Conservation (phyloP, 2,797 vertebrate genomes). For the Enteromius unitaeniatus region DNA sequence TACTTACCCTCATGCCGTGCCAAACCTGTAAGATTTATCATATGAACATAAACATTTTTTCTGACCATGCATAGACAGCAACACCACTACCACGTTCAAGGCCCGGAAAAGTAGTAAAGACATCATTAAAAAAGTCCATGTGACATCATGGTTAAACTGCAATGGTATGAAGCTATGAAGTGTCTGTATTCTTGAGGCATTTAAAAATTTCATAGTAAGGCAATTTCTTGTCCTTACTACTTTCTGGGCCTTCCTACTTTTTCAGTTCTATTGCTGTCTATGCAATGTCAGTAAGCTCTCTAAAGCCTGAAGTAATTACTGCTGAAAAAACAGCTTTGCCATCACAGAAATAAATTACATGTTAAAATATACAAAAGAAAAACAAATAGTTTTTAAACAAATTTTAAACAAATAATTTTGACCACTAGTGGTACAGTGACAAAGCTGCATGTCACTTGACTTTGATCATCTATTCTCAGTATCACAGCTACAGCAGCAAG, state of each 20-base stretch:
- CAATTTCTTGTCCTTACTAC: background rate
- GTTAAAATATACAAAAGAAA: background rate
- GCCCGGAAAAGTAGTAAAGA: background rate
- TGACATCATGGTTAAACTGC: background rate
- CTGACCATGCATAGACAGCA: background rate
- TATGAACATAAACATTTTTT: background rate
- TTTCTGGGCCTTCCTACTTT: too few relatives aligned
- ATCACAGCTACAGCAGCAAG: constrained; percentile 91
- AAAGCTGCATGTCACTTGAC: background rate
- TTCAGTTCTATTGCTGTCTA: background rate
- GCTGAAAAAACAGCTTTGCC: background rate
- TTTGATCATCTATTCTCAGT: constrained; percentile 66
- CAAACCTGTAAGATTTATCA: background rate
- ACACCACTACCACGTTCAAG: background rate
- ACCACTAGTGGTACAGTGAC: background rate
- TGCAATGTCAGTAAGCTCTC: background rate
- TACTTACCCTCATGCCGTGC: background rate
- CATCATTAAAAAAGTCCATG: background rate
- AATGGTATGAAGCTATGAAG: background rate
- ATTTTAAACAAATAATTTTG: background rate
- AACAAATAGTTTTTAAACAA: background rate
- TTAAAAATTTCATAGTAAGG: too few relatives aligned
- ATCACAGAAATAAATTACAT: background rate
- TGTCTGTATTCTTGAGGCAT: background rate
- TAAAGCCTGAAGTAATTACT: background rate